Base-by-base conservation (phyloP, 2,888 invertebrate genomes). In the Orchestes rusci region DNA sequence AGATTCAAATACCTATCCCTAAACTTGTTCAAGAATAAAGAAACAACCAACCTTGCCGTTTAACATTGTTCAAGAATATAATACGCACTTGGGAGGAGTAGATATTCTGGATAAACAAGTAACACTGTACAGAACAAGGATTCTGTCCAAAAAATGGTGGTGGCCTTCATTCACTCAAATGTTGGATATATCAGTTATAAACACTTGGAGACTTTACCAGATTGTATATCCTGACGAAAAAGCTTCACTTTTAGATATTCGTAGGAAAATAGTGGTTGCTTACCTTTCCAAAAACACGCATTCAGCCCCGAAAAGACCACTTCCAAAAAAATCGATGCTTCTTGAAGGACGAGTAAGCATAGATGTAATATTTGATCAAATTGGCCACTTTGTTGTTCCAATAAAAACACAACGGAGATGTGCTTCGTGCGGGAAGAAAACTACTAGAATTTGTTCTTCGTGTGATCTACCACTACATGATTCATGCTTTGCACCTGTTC, bases 41-140 rank as follows among this genome's bases (percentile, higher is more conserved):
- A n/a, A n/a, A n/a, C n/a, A n/a, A n/a, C n/a, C n/a, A n/a, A n/a
- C n/a, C n/a, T n/a, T n/a, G n/a, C n/a, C n/a, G n/a, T n/a, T n/a
- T n/a, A n/a, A n/a, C n/a, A n/a, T n/a, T n/a, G n/a, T n/a, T n/a
- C 23, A 23, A 23, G 23, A 23, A 23, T 23, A 23, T 23, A 23
- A 23, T 8, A 23, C 23, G 8, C 23, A 23, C 23, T 7, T 23
- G 23, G 23, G 23, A 23, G 23, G 23, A 8, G 23, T 23, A 23
- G 23, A 23, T 8, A 23, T 23, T 5, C 23, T 23, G 23, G 23
- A 23, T 23, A 23, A 23, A 23, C 23, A 31, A 12, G 31, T 31
- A n/a, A 5, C 12, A 31, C 23, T 23, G 7, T 23, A 23, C 23
- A 23, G 23, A 23, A 23, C 23, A 5, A 23, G 23, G 23, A 23